A percentile compares a stretch with the other conserved stretches of the same genome.
phyloP scores from a whole-genome alignment of 2,888 invertebrate species.

The Anticlea derivata region DNA sequence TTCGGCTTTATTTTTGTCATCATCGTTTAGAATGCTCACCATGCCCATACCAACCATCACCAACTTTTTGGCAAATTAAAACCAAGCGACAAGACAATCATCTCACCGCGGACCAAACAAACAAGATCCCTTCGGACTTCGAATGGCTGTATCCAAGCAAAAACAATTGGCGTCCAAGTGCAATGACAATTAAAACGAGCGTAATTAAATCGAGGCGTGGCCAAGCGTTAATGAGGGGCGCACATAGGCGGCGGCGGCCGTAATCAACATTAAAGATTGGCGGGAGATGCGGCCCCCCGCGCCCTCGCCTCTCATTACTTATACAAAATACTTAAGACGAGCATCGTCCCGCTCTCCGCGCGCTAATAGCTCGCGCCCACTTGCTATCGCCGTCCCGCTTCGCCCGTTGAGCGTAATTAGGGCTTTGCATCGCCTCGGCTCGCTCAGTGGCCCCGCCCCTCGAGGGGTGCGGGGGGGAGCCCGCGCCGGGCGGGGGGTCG shows the following conservation, averaged over 20 bases:
- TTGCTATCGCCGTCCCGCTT: slow-evolving; percentile 80
- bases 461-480: slow-evolving; percentile 54
- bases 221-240: slow-evolving; percentile 80
- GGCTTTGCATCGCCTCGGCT: slow-evolving; percentile 80
- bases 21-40: neutral
- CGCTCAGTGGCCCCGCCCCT: slow-evolving; percentile 71
- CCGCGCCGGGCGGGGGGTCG: slow-evolving; percentile 55
- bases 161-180: slow-evolving; percentile 54
- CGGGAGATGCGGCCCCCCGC: slow-evolving; percentile 80
- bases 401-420: slow-evolving; percentile 80
- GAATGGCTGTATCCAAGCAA: slow-evolving; percentile 53
- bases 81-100: slow-evolving; percentile 52
- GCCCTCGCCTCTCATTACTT: slow-evolving; percentile 84
- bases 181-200: slow-evolving; percentile 68
- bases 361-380: slow-evolving; percentile 87
- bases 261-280: slow-evolving; percentile 84
- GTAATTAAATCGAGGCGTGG: slow-evolving; percentile 83
- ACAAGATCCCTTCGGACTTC: slow-evolving; percentile 46
- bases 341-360: slow-evolving; percentile 86
- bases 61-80: slow-evolving; percentile 49
- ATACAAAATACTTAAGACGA: slow-evolving; percentile 85
- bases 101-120: slow-evolving; percentile 41
- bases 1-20: too few relatives aligned
- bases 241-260: slow-evolving; percentile 79
- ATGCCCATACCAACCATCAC: neutral